Base-by-base conservation (phyloP, 2,797 vertebrate genomes). In the Semaprochilodus insignis region DNA sequence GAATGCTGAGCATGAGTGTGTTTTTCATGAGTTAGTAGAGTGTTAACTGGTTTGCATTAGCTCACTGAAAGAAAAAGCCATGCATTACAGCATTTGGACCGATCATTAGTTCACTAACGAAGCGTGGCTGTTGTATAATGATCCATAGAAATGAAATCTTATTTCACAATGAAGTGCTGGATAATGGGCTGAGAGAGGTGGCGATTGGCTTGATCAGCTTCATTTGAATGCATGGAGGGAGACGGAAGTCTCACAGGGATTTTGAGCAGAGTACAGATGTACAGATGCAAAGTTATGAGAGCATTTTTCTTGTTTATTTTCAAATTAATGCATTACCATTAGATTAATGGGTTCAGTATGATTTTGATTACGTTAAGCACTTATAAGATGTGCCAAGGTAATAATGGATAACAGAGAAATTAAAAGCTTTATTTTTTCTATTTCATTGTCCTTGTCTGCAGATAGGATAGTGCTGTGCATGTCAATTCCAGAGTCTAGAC, bases 401-500 rank as follows among this genome's bases (percentile, higher is more conserved):
- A 7, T 60, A 75, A 40, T 60, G 27, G 73, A 19, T 23, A 40
- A 52, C 10, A 40, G 19, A 4, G 13, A 21, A 57, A n/a, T 27
- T 59, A 8, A 59, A 40, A 57, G 72, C 36, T 21, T 36, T 40
- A n/a, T 40, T 44, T 44, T 44, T n/a, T n/a, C 2, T 65, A 74
- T 31, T 72, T 87, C 84, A 71, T 52, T 25, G 75, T 70, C 65
- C 80, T 81, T 84, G 70, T 19, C 73, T 55, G 77, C 31, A 67
- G 77, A 84, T 81, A n/a, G 67, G 40, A 82, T 72, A 70, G 85
- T 81, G 77, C 62, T 80, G 25, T 83, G 90, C 90, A 90, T 90
- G 90, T 87, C 83, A 88, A 90, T 88, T 36, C 21, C 52, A 60
- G 78, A 0, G 79, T 89, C 89, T 89, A 0, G 73, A 79, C 85